phyloP scores from a whole-genome alignment of 1,140 invertebrate species.

The Bombyx mori region ASM3026992v2 NC_085115.1:12000501-12001000 shows the following conservation, averaged over 20 bases:
- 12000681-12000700: conserved; percentile 6
- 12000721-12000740: background rate
- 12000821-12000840: no score
- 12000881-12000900: background rate
- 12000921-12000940: conserved; percentile 1
- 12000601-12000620: conserved; percentile 6
- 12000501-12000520: conserved; percentile 2
- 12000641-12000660: conserved; percentile 7
- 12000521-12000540: background rate
- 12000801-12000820: conserved; percentile 1
- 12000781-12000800: conserved; percentile 7
- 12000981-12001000: no score
- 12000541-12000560: conserved; percentile 1
- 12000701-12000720: background rate
- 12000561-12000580: background rate
- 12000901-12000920: background rate
- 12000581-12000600: conserved; percentile 5
- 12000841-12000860: no score
- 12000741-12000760: conserved; percentile 6
- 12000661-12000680: conserved; percentile 3
- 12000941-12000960: background rate
- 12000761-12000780: conserved; percentile 6
- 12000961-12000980: background rate
- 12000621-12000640: conserved; percentile 5
- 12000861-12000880: no score